phyloP scores from a whole-genome alignment of 2,888 invertebrate species.

The Acronicta aceris region DNA sequence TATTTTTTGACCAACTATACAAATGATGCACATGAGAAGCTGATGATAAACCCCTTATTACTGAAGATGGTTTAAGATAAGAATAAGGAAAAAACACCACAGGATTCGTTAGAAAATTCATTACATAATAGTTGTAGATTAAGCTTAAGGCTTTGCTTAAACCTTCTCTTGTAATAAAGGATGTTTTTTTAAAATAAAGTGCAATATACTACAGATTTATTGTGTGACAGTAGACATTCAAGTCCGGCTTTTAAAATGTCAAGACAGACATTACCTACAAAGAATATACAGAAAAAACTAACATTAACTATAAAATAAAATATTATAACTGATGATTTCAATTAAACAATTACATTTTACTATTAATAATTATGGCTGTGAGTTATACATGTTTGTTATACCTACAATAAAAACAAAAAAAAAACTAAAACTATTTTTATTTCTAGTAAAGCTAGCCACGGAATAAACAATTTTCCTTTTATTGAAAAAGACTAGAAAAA shows the following conservation, averaged over 20 bases:
- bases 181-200: background rate
- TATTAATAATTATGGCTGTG: conserved; percentile 22
- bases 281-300: background rate
- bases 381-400: conserved; percentile 21
- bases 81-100: too few species aligned
- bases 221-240: conserved; percentile 19
- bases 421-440: conserved; percentile 16
- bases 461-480: conserved; percentile 34
- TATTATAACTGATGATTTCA: conserved; percentile 17
- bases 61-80: too few species aligned
- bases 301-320: background rate
- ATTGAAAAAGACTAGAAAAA: conserved; percentile 20
- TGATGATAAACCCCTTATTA: conserved; percentile 40
- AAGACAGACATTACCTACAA: too few species aligned
- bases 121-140: too few species aligned
- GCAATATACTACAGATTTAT: conserved; percentile 14
- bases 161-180: too few species aligned
- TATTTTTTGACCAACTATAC: conserved; percentile 4
- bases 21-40: conserved; percentile 39
- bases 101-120: too few species aligned
- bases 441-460: conserved; percentile 49
- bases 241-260: conserved; percentile 10
- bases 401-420: conserved; percentile 22
- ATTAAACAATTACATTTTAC: background rate
- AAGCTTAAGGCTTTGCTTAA: too few species aligned